These are phyloP conservation scores for Coleophora deauratella DNA, from an alignment of 2,888 invertebrate species.

Conservation along the genomic window DNA sequence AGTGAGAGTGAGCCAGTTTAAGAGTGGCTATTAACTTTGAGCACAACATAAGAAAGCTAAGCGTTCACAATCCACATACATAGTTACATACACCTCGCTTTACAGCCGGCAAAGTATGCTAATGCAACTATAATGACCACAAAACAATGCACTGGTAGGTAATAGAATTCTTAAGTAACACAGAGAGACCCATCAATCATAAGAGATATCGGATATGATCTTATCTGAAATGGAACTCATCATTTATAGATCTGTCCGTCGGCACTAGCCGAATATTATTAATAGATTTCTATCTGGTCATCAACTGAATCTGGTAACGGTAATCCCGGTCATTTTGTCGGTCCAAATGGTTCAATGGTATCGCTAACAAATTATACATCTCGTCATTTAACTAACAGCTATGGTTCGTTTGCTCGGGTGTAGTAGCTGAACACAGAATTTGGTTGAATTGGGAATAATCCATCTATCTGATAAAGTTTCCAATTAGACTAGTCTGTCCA, in stretches of 20 bases:
- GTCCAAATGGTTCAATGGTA: constrained; percentile 42
- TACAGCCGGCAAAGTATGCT: constrained; percentile 34
- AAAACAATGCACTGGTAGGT: constrained; percentile 59
- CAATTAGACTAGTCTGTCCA: too few relatives aligned
- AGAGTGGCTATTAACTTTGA: background rate
- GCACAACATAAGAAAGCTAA: too few relatives aligned
- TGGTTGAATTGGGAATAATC: background rate
- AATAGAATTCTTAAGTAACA: constrained; percentile 67
- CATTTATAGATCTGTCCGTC: constrained; percentile 70
- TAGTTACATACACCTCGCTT: background rate
- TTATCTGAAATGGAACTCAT: constrained; percentile 73
- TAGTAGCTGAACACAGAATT: constrained; percentile 1
- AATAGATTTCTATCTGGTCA: constrained; percentile 71
- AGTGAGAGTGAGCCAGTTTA: background rate
- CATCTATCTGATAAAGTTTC: background rate
- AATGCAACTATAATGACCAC: constrained; percentile 58
- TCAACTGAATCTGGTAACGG: constrained; percentile 65
- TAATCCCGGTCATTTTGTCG: constrained; percentile 57
- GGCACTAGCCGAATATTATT: constrained; percentile 67
- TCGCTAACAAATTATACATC: constrained; percentile 63
- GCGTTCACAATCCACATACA: background rate
- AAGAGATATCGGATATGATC: constrained; percentile 58
- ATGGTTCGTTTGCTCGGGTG: constrained; percentile 9
- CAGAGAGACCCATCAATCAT: constrained; percentile 63
- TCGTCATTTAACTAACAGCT: constrained; percentile 23